phyloP scores from a whole-genome alignment of 1,140 invertebrate species.

The Monochamus saltuarius region DNA sequence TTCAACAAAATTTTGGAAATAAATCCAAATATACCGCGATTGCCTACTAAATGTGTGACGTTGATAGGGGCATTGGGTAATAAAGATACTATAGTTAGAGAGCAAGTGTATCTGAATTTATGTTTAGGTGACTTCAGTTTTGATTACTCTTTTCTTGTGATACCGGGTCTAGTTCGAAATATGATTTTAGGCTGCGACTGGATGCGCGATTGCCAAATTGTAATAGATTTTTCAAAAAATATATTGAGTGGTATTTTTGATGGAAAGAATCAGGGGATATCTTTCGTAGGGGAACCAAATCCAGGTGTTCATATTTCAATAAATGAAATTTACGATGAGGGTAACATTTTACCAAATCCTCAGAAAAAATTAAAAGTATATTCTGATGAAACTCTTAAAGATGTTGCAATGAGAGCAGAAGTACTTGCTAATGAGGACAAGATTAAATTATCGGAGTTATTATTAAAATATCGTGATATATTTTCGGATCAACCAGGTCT shows the following conservation, averaged over 20 bases:
- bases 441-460: not conserved
- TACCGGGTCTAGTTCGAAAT: constrained; percentile 23
- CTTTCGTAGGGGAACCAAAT: constrained; percentile 6
- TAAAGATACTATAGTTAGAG: constrained; percentile 27
- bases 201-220: constrained; percentile 26
- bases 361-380: not conserved
- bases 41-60: constrained; percentile 32
- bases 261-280: not conserved
- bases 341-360: not conserved
- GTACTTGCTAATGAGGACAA: not conserved
- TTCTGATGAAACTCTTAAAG: not conserved
- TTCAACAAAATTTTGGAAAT: constrained; percentile 21
- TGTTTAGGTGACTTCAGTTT: not conserved
- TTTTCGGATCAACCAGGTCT: constrained; percentile 26
- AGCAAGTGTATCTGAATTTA: constrained; percentile 18
- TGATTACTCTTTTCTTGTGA: constrained; percentile 29
- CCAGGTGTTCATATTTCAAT: not conserved
- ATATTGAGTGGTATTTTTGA: not conserved
- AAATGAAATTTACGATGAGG: not conserved
- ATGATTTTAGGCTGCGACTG: constrained; percentile 40
- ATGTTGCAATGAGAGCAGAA: constrained; percentile 3
- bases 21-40: constrained; percentile 17
- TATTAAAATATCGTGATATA: constrained; percentile 9
- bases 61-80: constrained; percentile 30
- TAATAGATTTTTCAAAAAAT: constrained; percentile 19